Conservation (phyloP, 35 echinoderm and acorn worm genomes). For the Ophiothrix spiculata region DNA sequence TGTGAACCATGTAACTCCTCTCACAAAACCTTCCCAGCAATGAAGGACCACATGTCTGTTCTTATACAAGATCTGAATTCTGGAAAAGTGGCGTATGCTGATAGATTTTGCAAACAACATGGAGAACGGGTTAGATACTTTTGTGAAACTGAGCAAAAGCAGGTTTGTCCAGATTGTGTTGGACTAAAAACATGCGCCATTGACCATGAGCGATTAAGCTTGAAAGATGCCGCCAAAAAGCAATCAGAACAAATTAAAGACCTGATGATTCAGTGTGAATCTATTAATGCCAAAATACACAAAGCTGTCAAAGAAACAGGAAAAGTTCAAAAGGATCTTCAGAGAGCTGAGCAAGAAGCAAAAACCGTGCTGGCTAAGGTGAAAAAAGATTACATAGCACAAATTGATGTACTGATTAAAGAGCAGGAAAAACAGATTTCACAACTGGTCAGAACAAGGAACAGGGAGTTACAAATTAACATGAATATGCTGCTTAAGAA, state of each 20-base stretch:
- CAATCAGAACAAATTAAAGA: too few species aligned
- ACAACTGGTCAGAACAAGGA: not conserved
- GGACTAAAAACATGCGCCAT: not conserved
- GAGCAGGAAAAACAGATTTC: not conserved
- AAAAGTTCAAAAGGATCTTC: not conserved
- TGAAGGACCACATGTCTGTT: too few species aligned
- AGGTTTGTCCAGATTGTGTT: not conserved
- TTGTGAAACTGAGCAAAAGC: not conserved
- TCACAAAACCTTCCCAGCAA: too few species aligned
- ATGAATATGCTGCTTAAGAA: too few species aligned
- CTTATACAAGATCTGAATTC: too few species aligned
- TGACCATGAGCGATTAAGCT: not conserved
- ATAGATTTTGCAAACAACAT: too few species aligned
- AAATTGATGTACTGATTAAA: not conserved
- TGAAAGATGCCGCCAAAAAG: slow-evolving; percentile 1
- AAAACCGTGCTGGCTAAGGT: not conserved
- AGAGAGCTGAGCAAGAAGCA: not conserved
- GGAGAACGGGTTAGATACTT: not conserved
- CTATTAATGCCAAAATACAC: too few species aligned
- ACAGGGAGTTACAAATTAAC: not conserved
- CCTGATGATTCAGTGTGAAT: too few species aligned
- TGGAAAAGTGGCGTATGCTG: too few species aligned
- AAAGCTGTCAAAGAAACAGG: not conserved
- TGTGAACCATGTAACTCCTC: too few species aligned
- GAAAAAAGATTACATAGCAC: not conserved